Evolutionary conservation across 2,113 vertebrate species (phyloP).

Genomic region (Ochotona princeps): DNA sequence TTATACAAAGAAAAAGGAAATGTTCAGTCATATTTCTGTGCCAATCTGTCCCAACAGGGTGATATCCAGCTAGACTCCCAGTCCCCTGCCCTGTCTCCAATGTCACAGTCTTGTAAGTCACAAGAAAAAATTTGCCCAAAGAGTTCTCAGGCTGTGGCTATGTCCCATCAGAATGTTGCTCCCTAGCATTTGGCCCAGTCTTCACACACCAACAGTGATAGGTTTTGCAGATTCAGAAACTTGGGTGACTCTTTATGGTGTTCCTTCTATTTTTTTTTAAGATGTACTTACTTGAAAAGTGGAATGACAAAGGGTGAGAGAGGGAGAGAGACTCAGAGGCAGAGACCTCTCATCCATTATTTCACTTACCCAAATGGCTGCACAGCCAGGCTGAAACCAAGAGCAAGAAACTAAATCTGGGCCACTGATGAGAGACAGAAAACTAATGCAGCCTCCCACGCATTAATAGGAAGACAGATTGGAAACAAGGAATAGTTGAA

Average conservation of each 20-base stretch:
- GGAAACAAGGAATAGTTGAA: no score
- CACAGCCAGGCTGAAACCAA: no score
- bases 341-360: no score
- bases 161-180: not conserved
- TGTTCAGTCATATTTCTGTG: conserved; percentile 69
- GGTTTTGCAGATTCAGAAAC: not conserved
- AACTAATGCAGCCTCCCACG: no score
- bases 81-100: conserved; percentile 69
- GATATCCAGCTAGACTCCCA: conserved; percentile 75
- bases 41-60: conserved; percentile 76
- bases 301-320: no score
- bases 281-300: no score
- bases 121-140: conserved; percentile 69
- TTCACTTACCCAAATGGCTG: no score
- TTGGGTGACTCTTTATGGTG: not conserved
- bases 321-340: no score
- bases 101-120: conserved; percentile 41
- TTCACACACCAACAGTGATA: not conserved
- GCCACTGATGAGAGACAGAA: no score
- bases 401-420: no score
- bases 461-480: no score
- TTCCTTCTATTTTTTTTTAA: not conserved
- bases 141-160: not conserved
- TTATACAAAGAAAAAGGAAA: conserved; percentile 66
- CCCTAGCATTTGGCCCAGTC: not conserved